Percentiles rank a stretch among this genome's conserved stretches.
Conservation (phyloP, 1,140 invertebrate species). For the Drosophila asahinai region DNA sequence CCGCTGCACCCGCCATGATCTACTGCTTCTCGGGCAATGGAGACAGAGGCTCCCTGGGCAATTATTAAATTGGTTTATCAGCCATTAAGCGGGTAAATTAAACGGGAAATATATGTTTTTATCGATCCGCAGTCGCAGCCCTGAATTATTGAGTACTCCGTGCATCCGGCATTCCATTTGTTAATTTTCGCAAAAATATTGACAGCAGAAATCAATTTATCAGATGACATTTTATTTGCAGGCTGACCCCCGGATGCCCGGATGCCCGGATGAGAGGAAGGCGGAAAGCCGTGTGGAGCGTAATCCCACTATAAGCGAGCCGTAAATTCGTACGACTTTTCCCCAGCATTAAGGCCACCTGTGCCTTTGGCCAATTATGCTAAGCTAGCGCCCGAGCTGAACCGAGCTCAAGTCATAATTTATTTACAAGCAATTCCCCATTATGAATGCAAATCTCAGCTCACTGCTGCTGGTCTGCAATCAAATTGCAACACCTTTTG, state of each 20-base stretch:
- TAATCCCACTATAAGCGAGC: constrained; percentile 11
- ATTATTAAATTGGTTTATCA: constrained; percentile 47
- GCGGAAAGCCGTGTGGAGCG: background rate
- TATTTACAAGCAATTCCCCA: constrained; percentile 57
- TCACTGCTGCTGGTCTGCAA: constrained; percentile 50
- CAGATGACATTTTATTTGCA: constrained; percentile 16
- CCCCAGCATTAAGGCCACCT: constrained; percentile 6
- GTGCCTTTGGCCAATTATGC: constrained; percentile 18
- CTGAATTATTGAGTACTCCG: constrained; percentile 39
- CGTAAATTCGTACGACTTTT: background rate
- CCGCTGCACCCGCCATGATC: constrained; percentile 42
- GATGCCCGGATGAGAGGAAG: background rate
- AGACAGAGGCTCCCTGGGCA: constrained; percentile 14
- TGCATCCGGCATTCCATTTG: constrained; percentile 21
- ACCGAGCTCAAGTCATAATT: constrained; percentile 47
- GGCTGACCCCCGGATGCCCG: constrained; percentile 1
- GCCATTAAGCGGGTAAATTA: constrained; percentile 44
- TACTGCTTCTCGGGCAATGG: background rate
- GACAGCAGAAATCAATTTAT: constrained; percentile 47
- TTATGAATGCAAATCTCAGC: constrained; percentile 73
- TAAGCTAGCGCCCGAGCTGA: constrained; percentile 32
- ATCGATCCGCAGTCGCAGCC: constrained; percentile 26
- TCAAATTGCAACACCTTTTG: constrained; percentile 75
- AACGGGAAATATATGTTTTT: constrained; percentile 40
- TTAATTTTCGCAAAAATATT: constrained; percentile 33